Evolutionary conservation across 1,140 invertebrate genomes (phyloP).

Genomic region (Platorchestia sp.): DNA sequence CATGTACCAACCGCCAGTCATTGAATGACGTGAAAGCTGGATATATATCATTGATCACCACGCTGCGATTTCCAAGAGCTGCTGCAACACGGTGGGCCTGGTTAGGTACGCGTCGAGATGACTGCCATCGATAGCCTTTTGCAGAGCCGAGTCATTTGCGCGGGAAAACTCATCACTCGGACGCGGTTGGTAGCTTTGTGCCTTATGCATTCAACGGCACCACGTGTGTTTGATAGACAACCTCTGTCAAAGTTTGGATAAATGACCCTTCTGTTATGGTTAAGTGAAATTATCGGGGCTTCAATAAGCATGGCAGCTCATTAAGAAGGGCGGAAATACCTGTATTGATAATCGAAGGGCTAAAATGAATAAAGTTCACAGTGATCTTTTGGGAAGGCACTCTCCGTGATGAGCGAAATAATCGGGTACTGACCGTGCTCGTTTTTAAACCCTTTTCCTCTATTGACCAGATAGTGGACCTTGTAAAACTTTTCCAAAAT

Average conservation of each 20-base stretch:
- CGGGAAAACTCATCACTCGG: slow-evolving; percentile 35
- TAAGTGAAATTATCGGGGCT: neutral
- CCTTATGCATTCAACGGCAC: neutral
- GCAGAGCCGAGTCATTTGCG: slow-evolving; percentile 23
- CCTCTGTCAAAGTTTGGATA: neutral
- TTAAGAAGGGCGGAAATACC: neutral
- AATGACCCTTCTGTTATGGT: neutral
- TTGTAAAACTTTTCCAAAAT: neutral
- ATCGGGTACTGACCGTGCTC: neutral
- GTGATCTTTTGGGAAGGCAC: neutral
- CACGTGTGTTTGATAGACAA: neutral
- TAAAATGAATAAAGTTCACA: neutral
- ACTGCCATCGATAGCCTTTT: slow-evolving; percentile 30
- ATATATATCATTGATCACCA: slow-evolving; percentile 12
- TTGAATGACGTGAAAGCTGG: slow-evolving; percentile 6
- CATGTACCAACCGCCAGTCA: neutral
- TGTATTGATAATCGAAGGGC: neutral
- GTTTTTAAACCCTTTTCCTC: neutral
- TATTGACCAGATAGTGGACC: neutral
- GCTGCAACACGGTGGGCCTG: slow-evolving; percentile 3
- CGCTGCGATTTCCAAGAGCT: neutral
- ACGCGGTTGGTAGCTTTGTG: neutral
- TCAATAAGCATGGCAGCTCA: neutral
- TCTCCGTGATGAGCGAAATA: neutral
- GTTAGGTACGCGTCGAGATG: slow-evolving; percentile 23